A percentile compares a stretch with the other conserved stretches of the same genome.
Evolutionary conservation across 2,888 invertebrate species (phyloP).

Genomic region (Megamerina dolium): DNA sequence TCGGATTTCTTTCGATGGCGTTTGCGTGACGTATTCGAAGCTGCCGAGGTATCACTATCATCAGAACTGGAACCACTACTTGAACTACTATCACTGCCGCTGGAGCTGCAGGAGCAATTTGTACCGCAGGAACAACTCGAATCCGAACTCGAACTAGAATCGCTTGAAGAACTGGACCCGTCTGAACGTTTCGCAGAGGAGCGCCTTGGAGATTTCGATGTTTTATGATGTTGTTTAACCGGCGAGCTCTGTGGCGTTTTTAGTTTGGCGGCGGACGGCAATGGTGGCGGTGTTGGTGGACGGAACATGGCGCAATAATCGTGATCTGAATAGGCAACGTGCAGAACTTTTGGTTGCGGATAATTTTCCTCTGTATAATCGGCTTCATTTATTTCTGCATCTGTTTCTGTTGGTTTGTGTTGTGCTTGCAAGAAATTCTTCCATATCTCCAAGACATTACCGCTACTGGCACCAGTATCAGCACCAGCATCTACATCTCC

Average conservation of each 20-base stretch:
- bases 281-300: conserved; percentile 22
- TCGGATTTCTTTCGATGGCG: conserved; percentile 46
- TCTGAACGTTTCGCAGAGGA: conserved; percentile 49
- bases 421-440: conserved; percentile 40
- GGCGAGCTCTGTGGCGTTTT: conserved; percentile 27
- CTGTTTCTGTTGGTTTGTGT: conserved; percentile 24
- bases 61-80: conserved; percentile 58
- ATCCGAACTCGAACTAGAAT: conserved; percentile 69
- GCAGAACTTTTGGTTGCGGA: conserved; percentile 47
- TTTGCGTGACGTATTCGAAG: conserved; percentile 41
- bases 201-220: conserved; percentile 19
- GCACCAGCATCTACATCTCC: background rate
- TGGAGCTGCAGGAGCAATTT: conserved; percentile 75
- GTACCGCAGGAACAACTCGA: conserved; percentile 78
- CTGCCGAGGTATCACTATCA: conserved; percentile 50
- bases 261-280: conserved; percentile 32
- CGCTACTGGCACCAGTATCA: conserved; percentile 12
- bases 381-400: conserved; percentile 12
- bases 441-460: conserved; percentile 39
- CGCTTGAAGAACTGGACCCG: conserved; percentile 63
- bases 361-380: conserved; percentile 19
- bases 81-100: conserved; percentile 57
- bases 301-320: conserved; percentile 62
- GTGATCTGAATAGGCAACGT: conserved; percentile 64
- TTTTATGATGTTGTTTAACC: conserved; percentile 28